A percentile compares a stretch with the other conserved stretches of the same genome.
These are phyloP conservation scores for Acropternis orthonyx DNA, from an alignment of 2,797 vertebrate species.

Conservation along the genomic window DNA sequence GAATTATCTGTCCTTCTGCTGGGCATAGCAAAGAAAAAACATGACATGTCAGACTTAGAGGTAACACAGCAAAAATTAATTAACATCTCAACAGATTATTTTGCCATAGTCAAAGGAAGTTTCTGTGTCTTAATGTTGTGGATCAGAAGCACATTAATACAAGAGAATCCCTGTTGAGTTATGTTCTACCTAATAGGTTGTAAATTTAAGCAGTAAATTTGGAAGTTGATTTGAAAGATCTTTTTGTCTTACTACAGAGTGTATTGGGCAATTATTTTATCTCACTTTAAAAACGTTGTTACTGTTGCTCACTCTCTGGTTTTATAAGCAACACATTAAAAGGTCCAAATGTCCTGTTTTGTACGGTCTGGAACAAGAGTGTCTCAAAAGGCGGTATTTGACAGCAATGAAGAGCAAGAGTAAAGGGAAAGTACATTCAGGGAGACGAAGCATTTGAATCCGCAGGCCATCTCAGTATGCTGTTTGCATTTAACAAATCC, in stretches of 20 bases:
- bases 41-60: fast-evolving
- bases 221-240: neutral
- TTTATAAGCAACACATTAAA: neutral
- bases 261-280: neutral
- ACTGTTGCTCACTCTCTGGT: neutral
- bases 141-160: neutral
- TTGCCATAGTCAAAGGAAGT: neutral
- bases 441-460: neutral
- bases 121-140: neutral
- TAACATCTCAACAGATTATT: neutral
- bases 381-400: neutral
- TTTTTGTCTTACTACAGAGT: neutral
- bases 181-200: neutral
- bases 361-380: neutral
- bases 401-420: neutral
- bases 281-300: neutral
- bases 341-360: neutral
- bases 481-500: neutral
- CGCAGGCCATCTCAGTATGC: neutral
- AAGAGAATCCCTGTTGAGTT: neutral
- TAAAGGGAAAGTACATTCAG: neutral
- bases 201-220: neutral
- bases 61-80: neutral
- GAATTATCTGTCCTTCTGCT: neutral
- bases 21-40: neutral